Evolutionary conservation across 1,140 invertebrate species (phyloP), one percentile per base, ranked within the genome.

Genomic region (Camponotus vicinus): DNA sequence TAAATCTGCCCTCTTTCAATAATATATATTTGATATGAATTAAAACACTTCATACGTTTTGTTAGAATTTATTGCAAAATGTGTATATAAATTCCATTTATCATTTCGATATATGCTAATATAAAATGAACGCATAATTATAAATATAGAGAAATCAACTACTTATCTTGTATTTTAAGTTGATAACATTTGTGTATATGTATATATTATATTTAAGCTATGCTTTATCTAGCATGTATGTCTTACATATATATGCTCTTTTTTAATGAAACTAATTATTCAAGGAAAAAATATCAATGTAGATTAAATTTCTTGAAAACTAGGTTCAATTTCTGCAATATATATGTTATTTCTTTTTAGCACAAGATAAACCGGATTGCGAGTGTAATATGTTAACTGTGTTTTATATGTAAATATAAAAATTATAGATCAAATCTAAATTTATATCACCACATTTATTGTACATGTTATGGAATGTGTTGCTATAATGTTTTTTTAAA

Each of bases 1-100:
- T 93, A 90, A 78, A 32, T 66, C n/a, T 55, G 45, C 66, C 32
- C 13, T 27, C n/a, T 37, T 67, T 73, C 32, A 59, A 59, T 4
- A 52, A 80, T 80, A 55, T 32, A 21, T 11, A 21, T 75, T 70
- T 18, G 15, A 69, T 27, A 71, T 70, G 18, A 57, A 82, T 70
- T 57, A 40, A 63, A 63, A 9, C n/a, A 73, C 3, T 83, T 73
- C 21, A 21, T 21, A 21, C 9, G 2, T 75, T 61, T 84, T 34
- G 8, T 34, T 73, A 49, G n/a, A 52, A 52, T 76, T 63, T 76
- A 84, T 84, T 75, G 18, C 27, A 75, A 64, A 71, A 79, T 57
- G 5, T 63, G 3, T 64, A 71, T 88, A 87, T 77, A 87, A 83
- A 87, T 73, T 45, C 34, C 27, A 76, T 85, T 66, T 75, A 34